These are phyloP conservation scores for Epinephelus coioides DNA, from an alignment of 2,797 vertebrate genomes.

Conservation along the genomic window DNA sequence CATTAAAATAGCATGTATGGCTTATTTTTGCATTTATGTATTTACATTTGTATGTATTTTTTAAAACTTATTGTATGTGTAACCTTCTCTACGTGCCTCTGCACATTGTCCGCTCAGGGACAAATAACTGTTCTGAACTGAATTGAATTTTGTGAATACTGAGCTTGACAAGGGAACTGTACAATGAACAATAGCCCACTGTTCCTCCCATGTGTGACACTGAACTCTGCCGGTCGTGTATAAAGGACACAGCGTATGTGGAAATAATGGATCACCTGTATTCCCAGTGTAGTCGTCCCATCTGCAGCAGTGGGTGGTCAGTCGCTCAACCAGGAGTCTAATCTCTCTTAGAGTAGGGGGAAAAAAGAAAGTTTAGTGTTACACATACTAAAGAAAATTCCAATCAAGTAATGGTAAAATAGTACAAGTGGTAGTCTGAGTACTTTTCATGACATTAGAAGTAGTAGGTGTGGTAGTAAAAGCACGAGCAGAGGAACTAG, in stretches of 20 bases:
- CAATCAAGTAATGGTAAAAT: not conserved
- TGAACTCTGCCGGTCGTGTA: conserved; percentile 2
- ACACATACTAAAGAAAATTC: not conserved
- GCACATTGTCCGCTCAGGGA: no score
- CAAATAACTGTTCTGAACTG: no score
- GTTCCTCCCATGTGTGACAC: not conserved
- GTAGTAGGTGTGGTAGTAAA: not conserved
- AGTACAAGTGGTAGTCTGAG: not conserved
- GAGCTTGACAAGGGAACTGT: not conserved
- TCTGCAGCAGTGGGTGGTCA: not conserved
- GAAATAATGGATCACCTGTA: conserved; percentile 18
- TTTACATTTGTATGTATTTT: no score
- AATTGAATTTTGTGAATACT: not conserved
- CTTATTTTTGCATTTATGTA: no score
- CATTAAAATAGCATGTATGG: no score
- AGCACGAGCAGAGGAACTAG: conserved; percentile 13
- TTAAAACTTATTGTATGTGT: no score
- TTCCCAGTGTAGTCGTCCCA: not conserved
- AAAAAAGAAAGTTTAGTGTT: not conserved
- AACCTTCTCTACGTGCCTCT: no score
- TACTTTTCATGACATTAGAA: not conserved
- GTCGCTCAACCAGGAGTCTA: conserved; percentile 15
- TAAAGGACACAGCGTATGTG: not conserved
- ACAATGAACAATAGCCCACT: not conserved
- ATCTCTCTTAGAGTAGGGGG: conserved; percentile 7